Evolutionary conservation across 2,888 invertebrate species (phyloP), one percentile per base, ranked within the genome.

Genomic region (Darwinula stevensoni): DNA sequence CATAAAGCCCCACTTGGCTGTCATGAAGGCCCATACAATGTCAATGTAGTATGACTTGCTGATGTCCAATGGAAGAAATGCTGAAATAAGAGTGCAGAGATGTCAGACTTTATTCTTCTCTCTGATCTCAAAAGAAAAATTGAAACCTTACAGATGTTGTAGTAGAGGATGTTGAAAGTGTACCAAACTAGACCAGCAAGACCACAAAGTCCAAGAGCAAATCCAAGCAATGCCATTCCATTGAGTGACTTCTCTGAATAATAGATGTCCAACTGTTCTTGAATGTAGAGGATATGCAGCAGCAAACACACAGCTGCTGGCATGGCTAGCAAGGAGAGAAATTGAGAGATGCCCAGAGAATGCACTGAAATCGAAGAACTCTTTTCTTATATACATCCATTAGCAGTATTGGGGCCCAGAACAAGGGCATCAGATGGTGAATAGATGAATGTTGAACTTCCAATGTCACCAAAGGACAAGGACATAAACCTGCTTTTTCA

Each of bases 1-100:
- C n/a, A n/a, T n/a, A n/a, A n/a, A n/a, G n/a, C 22, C 22, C 22
- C 22, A 22, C 22, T 22, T 22, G 22, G 22, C 22, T 22, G 22
- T 22, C 22, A 22, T 22, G n/a, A 22, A 22, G 9, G 22, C 6
- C 22, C 22, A 22, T 9, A 22, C 22, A 9, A n/a, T 22, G 9
- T 6, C 22, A 9, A 22, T 22, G 22, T 22, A 22, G 22, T 22
- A 22, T 9, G 22, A 22, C 9, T 22, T n/a, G 9, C 9, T 9
- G n/a, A 22, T 22, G 6, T 22, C 22, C 22, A n/a, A 22, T n/a
- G 22, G 9, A 22, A n/a, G n/a, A 22, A 22, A 22, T 6, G 22
- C 22, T 22, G 22, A 22, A 22, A 22, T n/a, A n/a, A n/a, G n/a
- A n/a, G n/a, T n/a, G n/a, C n/a, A n/a, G n/a, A 22, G n/a, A 22